phyloP scores from a whole-genome alignment of 2,797 vertebrate genomes.

The Enteromius thamalakanensis region DNA sequence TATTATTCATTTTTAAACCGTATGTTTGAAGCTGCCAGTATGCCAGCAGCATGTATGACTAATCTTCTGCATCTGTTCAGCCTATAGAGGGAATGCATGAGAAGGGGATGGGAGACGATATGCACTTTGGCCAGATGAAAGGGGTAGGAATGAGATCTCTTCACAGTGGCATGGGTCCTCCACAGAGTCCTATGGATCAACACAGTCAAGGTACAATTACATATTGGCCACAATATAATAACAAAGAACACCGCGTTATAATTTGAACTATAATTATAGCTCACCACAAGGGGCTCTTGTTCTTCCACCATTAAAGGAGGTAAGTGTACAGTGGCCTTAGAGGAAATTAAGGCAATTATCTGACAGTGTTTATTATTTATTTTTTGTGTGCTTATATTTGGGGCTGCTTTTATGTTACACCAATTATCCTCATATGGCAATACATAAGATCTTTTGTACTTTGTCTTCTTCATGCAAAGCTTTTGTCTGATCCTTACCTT shows the following conservation, averaged over 20 bases:
- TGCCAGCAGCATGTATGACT: background rate
- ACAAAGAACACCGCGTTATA: background rate
- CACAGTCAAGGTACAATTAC: constrained; percentile 89
- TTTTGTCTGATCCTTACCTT: background rate
- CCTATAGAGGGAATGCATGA: constrained; percentile 93
- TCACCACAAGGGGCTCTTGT: background rate
- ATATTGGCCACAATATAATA: constrained; percentile 17
- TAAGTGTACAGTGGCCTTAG: background rate
- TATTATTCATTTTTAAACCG: background rate
- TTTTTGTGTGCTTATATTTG: background rate
- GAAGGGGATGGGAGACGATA: constrained; percentile 89
- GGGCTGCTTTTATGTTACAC: background rate
- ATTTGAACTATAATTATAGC: constrained; percentile 24
- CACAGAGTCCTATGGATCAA: constrained; percentile 98
- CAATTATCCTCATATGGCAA: background rate
- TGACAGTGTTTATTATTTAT: background rate
- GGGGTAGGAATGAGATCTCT: constrained; percentile 89
- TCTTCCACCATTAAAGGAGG: background rate
- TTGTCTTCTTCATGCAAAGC: background rate
- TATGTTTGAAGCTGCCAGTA: background rate
- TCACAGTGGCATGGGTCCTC: constrained; percentile 95
- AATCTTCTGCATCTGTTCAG: constrained; percentile 67
- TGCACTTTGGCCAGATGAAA: constrained; percentile 94
- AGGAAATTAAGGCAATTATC: background rate
- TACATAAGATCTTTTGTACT: background rate